Evolutionary conservation across 2,888 invertebrate genomes (phyloP), one percentile per base, ranked within the genome.

Genomic region (Ophion ventricosus): DNA sequence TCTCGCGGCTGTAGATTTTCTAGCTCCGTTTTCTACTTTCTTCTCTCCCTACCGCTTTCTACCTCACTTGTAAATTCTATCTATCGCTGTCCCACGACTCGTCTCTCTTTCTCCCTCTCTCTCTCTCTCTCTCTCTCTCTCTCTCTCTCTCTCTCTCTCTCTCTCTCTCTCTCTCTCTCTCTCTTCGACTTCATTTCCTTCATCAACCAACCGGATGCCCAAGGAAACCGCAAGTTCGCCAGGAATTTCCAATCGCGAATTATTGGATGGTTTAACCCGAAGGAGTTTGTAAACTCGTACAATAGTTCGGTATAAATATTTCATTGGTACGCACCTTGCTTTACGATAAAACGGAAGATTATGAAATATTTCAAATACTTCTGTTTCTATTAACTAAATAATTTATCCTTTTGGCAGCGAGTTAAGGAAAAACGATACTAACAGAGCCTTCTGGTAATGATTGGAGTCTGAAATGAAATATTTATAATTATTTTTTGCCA

Each of bases 191-290:
- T 73, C 69, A 67, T 67, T 79, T 82, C 77, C 82, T 80, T 73
- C 82, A 78, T 85, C 82, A 57, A 69, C 76, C 72, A 84, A 83
- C 80, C 82, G 57, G 64, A 57, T 56, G 61, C 82, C 66, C 61
- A 75, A 35, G 74, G 66, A 66, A 81, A 66, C 81, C 77, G 63
- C 83, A 73, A 72, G 66, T 80, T 82, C 82, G 49, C 20, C 54
- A 54, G 82, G 84, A 82, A 84, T 81, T 82, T 84, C 80, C 80
- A 77, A 84, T 86, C 82, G 82, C 73, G 80, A 76, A 84, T 86
- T 84, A 84, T 84, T 80, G 83, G 64, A 56, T 29, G 77, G 63
- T 66, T 67, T 67, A 67, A 57, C 69, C 40, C 57, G 54, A 59
- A 79, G 73, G 73, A 77, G 64, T 82, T 84, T 20, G 59, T 72